Conservation (phyloP, 1,140 invertebrate genomes). For the Saccostrea cuccullata region DNA sequence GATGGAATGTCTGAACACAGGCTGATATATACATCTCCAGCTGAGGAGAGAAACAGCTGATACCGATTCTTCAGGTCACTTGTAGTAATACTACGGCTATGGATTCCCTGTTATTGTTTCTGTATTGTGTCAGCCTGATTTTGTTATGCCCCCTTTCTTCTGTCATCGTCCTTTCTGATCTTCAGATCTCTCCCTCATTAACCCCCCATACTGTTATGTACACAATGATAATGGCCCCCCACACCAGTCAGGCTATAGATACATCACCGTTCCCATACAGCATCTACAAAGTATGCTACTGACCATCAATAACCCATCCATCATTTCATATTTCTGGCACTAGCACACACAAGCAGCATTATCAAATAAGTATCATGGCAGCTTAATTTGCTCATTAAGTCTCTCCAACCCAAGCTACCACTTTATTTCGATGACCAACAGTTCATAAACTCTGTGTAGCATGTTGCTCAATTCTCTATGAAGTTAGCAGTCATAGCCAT, state of each 20-base stretch:
- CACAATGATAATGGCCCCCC: background rate
- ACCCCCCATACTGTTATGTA: slow-evolving; percentile 12
- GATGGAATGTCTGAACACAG: background rate
- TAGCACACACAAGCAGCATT: slow-evolving; percentile 2
- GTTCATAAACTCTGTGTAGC: background rate
- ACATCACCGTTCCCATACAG: background rate
- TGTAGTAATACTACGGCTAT: background rate
- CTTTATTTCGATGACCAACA: slow-evolving; percentile 11
- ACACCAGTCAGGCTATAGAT: background rate
- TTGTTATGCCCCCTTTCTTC: slow-evolving; percentile 5
- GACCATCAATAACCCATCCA: slow-evolving; percentile 5
- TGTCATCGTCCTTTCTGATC: background rate
- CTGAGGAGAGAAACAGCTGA: background rate
- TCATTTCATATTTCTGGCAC: background rate
- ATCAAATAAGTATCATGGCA: slow-evolving; percentile 26
- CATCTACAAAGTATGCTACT: background rate
- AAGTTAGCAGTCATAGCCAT: background rate
- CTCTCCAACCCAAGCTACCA: background rate
- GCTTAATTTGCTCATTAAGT: slow-evolving; percentile 17
- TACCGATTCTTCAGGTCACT: background rate
- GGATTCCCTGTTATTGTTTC: background rate
- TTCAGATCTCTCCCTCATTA: slow-evolving; percentile 1
- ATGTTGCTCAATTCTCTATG: background rate
- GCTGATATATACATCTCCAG: background rate
- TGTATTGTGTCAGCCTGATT: slow-evolving; percentile 1